Conservation (phyloP, 2,888 invertebrate species). For the Invenusta paracnida region DNA sequence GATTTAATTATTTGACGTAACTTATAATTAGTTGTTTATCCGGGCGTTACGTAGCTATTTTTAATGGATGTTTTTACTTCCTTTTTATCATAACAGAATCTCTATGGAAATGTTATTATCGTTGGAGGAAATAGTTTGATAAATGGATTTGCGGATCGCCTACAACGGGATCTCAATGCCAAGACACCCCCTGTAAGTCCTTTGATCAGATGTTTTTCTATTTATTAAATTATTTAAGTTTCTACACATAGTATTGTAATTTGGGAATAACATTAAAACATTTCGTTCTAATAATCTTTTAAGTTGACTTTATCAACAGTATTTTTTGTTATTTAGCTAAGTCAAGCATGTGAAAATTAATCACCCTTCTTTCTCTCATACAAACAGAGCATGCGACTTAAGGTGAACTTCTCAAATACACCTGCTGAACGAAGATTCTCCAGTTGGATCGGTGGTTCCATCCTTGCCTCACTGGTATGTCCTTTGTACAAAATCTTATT, state of each 20-base stretch:
- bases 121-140: slow-evolving; percentile 89
- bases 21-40: too few relatives aligned
- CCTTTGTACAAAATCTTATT: not conserved
- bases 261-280: too few relatives aligned
- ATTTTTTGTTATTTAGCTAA: too few relatives aligned
- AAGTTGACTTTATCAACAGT: too few relatives aligned
- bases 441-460: slow-evolving; percentile 97
- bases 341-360: too few relatives aligned
- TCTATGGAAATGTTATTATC: slow-evolving; percentile 89
- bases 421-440: slow-evolving; percentile 82
- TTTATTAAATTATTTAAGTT: too few relatives aligned
- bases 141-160: slow-evolving; percentile 86
- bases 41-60: too few relatives aligned
- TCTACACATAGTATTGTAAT: too few relatives aligned
- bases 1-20: too few relatives aligned
- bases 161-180: slow-evolving; percentile 77
- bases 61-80: too few relatives aligned
- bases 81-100: slow-evolving; percentile 62
- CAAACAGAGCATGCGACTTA: slow-evolving; percentile 78
- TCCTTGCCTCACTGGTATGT: slow-evolving; percentile 78
- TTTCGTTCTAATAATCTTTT: too few relatives aligned
- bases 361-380: too few relatives aligned
- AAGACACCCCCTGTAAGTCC: slow-evolving; percentile 73
- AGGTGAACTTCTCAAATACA: slow-evolving; percentile 66
- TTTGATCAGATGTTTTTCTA: not conserved